These are phyloP conservation scores for Tetanocera ferruginea DNA, from an alignment of 2,888 invertebrate genomes.

Conservation along the genomic window DNA sequence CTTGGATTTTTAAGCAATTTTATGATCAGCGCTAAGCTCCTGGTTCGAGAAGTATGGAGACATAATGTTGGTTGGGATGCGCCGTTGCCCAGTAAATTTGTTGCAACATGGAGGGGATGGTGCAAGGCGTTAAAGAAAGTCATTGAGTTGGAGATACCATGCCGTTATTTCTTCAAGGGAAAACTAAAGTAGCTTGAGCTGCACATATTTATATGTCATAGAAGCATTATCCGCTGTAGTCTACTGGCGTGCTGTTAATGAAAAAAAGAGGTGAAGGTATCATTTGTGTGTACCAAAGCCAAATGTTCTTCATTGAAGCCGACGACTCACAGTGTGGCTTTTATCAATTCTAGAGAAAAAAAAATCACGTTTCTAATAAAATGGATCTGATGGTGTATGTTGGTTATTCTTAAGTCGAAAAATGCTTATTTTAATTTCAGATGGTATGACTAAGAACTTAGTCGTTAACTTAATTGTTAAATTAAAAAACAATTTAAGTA, in stretches of 20 bases:
- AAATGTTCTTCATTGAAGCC: slow-evolving; percentile 30
- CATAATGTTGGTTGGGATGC: background rate
- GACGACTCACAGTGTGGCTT: too few relatives aligned
- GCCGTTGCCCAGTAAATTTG: background rate
- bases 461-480: too few relatives aligned
- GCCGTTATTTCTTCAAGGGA: background rate
- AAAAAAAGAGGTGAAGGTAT: background rate
- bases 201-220: slow-evolving; percentile 12
- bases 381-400: too few relatives aligned
- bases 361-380: too few relatives aligned
- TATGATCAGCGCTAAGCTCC: background rate
- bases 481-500: too few relatives aligned
- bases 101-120: background rate
- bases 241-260: slow-evolving; percentile 26
- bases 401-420: too few relatives aligned
- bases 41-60: background rate
- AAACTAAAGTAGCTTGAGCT: background rate
- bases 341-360: too few relatives aligned
- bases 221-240: slow-evolving; percentile 11
- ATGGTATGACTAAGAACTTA: too few relatives aligned
- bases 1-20: background rate
- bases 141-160: background rate
- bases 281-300: slow-evolving; percentile 27
- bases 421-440: too few relatives aligned
- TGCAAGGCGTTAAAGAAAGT: background rate